Percentiles rank a stretch among this genome's conserved stretches.
Evolutionary conservation across 2,113 vertebrate species (phyloP).

Genomic region (pig (Sus scrofa)): T2T-Sscrofa CM000816.6:7665501-7666000

Average conservation of each 20-base stretch:
- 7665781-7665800: rapidly evolving
- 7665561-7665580: neutral
- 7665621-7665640: neutral
- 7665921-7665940: neutral
- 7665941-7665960: neutral
- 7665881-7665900: neutral
- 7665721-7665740: too few species aligned
- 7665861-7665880: neutral
- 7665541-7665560: neutral
- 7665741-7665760: rapidly evolving
- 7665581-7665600: neutral
- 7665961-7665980: neutral
- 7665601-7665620: neutral
- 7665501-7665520: neutral
- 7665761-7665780: neutral
- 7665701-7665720: neutral
- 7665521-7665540: too few species aligned
- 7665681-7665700: rapidly evolving
- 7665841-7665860: neutral
- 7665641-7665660: neutral
- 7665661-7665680: rapidly evolving
- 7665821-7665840: neutral
- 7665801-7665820: neutral
- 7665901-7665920: neutral
- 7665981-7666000: neutral